Conservation (phyloP, 2,113 vertebrate species). For the Cyanoramphus novaezelandiae region DNA sequence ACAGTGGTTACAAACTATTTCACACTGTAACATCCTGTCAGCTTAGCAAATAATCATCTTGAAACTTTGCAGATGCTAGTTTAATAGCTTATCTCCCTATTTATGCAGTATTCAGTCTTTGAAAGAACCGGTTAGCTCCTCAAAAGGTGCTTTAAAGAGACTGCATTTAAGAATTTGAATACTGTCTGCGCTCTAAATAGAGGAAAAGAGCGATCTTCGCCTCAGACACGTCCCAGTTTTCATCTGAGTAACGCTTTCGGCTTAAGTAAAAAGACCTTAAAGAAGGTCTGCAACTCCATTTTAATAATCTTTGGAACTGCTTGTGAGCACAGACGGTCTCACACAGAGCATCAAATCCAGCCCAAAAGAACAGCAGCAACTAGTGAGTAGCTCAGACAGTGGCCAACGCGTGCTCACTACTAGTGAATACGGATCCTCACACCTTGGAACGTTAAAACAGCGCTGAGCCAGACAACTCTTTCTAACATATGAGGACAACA, state of each 20-base stretch:
- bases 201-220: background rate
- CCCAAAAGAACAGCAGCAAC: background rate
- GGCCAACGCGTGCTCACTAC: accelerated
- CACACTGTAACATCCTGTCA: constrained; percentile 37
- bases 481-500: background rate
- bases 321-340: background rate
- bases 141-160: accelerated
- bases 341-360: background rate
- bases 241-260: background rate
- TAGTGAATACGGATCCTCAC: background rate
- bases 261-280: background rate
- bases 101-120: background rate
- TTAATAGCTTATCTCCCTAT: background rate
- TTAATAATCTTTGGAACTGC: background rate
- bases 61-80: background rate
- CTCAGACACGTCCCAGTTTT: background rate
- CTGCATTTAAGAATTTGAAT: background rate
- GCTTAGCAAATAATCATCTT: background rate
- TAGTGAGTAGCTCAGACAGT: background rate
- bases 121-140: accelerated
- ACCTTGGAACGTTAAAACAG: background rate
- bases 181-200: background rate
- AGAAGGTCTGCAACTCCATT: background rate
- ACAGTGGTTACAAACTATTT: background rate
- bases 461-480: background rate